These are phyloP conservation scores for Caenorhabditis becei DNA, from an alignment of 2,888 invertebrate genomes.

Conservation along the genomic window DNA sequence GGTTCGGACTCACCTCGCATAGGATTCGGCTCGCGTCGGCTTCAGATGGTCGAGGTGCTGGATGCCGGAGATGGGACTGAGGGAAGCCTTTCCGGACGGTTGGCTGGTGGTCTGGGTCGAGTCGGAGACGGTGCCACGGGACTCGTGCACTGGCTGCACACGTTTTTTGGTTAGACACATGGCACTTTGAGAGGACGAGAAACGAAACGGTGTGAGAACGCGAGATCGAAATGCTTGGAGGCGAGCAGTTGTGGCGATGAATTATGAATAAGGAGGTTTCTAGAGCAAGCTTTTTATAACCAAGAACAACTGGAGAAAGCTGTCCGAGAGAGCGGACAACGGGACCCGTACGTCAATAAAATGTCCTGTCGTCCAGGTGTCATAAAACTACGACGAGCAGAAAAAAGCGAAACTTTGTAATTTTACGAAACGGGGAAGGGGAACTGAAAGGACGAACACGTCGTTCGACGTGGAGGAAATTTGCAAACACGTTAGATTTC, in stretches of 20 bases:
- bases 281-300: background rate
- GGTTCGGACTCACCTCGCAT: slow-evolving; percentile 52
- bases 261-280: background rate
- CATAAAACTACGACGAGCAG: too few relatives aligned
- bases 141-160: slow-evolving; percentile 33
- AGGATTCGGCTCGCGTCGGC: slow-evolving; percentile 51
- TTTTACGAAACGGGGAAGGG: too few relatives aligned
- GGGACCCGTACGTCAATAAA: slow-evolving; percentile 6
- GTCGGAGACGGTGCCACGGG: slow-evolving; percentile 22
- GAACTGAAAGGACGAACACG: too few relatives aligned
- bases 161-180: slow-evolving; percentile 63
- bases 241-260: background rate
- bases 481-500: too few relatives aligned
- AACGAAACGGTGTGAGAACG: slow-evolving; percentile 17
- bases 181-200: slow-evolving; percentile 7
- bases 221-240: background rate
- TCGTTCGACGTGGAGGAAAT: too few relatives aligned
- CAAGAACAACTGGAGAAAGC: background rate
- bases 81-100: slow-evolving; percentile 8
- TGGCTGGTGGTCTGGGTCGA: slow-evolving; percentile 25
- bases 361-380: background rate
- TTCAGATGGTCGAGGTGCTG: slow-evolving; percentile 60
- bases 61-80: slow-evolving; percentile 40
- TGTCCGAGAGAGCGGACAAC: slow-evolving; percentile 10
- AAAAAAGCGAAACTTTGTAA: too few relatives aligned